phyloP scores from a whole-genome alignment of 2,113 vertebrate genomes.

The Corydoras maculifer region DNA sequence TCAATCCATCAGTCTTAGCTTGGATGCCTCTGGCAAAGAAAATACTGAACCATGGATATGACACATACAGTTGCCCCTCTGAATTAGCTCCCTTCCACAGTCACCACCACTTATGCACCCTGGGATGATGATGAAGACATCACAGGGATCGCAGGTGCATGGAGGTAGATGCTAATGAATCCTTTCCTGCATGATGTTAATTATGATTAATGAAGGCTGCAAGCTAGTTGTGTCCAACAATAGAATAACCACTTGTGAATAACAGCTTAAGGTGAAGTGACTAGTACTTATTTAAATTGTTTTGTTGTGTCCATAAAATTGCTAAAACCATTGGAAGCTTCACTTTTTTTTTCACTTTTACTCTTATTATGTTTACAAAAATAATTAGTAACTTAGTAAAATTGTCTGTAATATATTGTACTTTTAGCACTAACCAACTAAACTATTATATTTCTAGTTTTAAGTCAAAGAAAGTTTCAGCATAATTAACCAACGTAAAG shows the following conservation, averaged over 20 bases:
- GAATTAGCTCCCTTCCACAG: slow-evolving; percentile 9
- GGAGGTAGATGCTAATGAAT: slow-evolving; percentile 46
- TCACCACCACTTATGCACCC: slow-evolving; percentile 8
- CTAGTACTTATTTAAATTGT: not conserved
- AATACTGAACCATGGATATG: slow-evolving; percentile 29
- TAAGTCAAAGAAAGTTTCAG: too few species aligned
- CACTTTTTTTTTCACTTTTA: too few species aligned
- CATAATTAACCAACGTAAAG: too few species aligned
- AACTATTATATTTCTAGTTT: too few species aligned
- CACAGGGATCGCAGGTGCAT: slow-evolving; percentile 37
- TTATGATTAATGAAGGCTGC: slow-evolving; percentile 45
- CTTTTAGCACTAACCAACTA: too few species aligned
- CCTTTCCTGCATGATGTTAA: slow-evolving; percentile 44
- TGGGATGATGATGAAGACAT: slow-evolving; percentile 34
- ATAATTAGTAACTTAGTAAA: too few species aligned
- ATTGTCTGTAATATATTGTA: too few species aligned
- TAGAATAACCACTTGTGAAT: slow-evolving; percentile 32
- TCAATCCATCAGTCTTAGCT: slow-evolving; percentile 25
- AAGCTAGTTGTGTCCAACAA: slow-evolving; percentile 37
- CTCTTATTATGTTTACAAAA: too few species aligned
- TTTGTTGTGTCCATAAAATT: not conserved
- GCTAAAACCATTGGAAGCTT: too few species aligned
- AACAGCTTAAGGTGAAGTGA: slow-evolving; percentile 20
- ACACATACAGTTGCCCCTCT: slow-evolving; percentile 19
- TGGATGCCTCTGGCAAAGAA: slow-evolving; percentile 26